Percentiles rank a stretch among this genome's conserved stretches.
These are phyloP conservation scores for Aphidius colemani DNA, from an alignment of 2,888 invertebrate genomes.

Conservation along the genomic window DNA sequence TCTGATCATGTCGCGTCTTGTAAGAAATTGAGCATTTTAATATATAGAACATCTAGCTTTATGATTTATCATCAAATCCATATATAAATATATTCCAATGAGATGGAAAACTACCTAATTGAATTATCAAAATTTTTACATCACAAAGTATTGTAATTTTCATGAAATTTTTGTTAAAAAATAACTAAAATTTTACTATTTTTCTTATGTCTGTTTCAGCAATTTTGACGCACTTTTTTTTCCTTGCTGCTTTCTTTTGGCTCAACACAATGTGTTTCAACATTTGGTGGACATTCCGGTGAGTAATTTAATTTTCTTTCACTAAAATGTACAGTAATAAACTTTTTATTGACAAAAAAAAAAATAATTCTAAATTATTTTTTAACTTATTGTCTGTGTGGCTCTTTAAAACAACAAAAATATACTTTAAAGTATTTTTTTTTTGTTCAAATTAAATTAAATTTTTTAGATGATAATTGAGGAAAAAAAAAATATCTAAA, in stretches of 20 bases:
- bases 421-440: too few species aligned
- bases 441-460: too few species aligned
- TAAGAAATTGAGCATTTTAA: slow-evolving; percentile 26
- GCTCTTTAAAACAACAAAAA: too few species aligned
- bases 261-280: slow-evolving; percentile 94
- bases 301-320: slow-evolving; percentile 57
- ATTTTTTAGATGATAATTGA: too few species aligned
- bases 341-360: neutral
- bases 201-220: slow-evolving; percentile 66
- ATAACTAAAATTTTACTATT: slow-evolving; percentile 6
- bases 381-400: too few species aligned
- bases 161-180: too few species aligned
- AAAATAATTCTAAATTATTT: slow-evolving; percentile 8
- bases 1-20: slow-evolving; percentile 24
- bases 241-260: slow-evolving; percentile 91
- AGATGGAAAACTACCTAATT: too few species aligned
- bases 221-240: slow-evolving; percentile 84
- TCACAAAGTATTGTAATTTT: too few species aligned
- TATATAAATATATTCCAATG: too few species aligned
- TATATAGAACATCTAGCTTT: neutral
- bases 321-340: slow-evolving; percentile 1
- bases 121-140: too few species aligned
- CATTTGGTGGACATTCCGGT: slow-evolving; percentile 93
- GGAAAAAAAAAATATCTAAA: too few species aligned
- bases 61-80: too few species aligned